phyloP scores from a whole-genome alignment of 2,113 vertebrate genomes.

The Rhinolophus ferrumequinum region DNA sequence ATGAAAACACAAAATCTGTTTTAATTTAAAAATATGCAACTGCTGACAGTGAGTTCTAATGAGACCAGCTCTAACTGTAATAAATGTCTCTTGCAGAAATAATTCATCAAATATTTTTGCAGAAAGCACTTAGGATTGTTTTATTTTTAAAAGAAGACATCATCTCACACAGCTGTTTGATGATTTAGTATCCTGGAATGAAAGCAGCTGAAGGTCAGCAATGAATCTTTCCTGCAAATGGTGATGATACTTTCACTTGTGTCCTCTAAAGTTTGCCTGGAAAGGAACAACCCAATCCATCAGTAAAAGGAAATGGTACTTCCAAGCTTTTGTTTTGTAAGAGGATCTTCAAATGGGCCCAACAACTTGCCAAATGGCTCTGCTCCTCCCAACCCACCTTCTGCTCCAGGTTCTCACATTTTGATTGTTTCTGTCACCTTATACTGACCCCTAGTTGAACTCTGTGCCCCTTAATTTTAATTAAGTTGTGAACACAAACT shows the following conservation, averaged over 20 bases:
- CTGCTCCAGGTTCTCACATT: neutral
- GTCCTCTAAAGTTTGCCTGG: neutral
- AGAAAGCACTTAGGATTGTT: neutral
- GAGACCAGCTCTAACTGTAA: neutral
- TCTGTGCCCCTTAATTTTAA: neutral
- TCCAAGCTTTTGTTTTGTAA: neutral
- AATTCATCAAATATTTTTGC: neutral
- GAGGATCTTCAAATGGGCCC: neutral
- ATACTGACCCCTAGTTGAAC: neutral
- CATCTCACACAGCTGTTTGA: neutral
- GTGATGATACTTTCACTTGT: neutral
- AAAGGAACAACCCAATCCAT: neutral
- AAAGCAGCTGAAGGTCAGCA: constrained; percentile 39
- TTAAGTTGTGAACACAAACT: neutral
- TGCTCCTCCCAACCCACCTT: neutral
- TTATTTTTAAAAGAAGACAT: neutral
- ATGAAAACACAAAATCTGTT: neutral
- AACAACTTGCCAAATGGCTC: neutral
- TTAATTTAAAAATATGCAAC: neutral
- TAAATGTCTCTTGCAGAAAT: neutral
- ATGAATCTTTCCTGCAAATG: neutral
- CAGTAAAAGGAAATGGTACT: neutral
- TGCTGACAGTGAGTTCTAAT: neutral
- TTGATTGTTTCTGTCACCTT: neutral
- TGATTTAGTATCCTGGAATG: neutral